A percentile compares a stretch with the other conserved stretches of the same genome.
phyloP scores from a whole-genome alignment of 2,113 vertebrate genomes.

The Catharus minimus region DNA sequence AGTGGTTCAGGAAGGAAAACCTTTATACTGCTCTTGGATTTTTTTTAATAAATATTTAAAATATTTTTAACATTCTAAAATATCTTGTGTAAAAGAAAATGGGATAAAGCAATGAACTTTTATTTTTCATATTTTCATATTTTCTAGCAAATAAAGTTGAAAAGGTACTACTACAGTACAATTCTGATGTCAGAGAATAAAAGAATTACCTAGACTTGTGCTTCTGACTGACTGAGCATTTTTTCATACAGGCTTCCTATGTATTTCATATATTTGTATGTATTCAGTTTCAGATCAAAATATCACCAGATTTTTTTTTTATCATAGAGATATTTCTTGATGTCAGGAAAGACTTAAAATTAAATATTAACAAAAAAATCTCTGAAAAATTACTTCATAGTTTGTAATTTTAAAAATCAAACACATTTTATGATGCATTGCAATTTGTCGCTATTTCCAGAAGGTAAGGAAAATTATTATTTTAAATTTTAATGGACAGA shows the following conservation, averaged over 20 bases:
- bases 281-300: neutral
- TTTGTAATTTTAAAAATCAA: neutral
- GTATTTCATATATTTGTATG: neutral
- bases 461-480: neutral
- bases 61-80: neutral
- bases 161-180: neutral
- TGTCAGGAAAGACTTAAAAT: neutral
- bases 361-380: neutral
- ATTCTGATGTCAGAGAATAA: neutral
- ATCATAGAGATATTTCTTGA: neutral
- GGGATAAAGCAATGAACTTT: rapidly evolving
- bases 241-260: neutral
- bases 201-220: neutral
- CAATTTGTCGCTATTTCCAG: neutral
- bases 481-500: slow-evolving; percentile 25
- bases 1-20: neutral
- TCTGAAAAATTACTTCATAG: neutral
- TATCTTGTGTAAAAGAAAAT: neutral
- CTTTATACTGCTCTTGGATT: rapidly evolving
- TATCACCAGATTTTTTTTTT: neutral
- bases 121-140: neutral
- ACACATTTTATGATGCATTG: neutral
- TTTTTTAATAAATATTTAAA: neutral
- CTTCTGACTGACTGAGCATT: neutral
- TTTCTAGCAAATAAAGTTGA: neutral